Conservation (phyloP, 2,113 vertebrate genomes). For the Herpetotheres cachinnans region DNA sequence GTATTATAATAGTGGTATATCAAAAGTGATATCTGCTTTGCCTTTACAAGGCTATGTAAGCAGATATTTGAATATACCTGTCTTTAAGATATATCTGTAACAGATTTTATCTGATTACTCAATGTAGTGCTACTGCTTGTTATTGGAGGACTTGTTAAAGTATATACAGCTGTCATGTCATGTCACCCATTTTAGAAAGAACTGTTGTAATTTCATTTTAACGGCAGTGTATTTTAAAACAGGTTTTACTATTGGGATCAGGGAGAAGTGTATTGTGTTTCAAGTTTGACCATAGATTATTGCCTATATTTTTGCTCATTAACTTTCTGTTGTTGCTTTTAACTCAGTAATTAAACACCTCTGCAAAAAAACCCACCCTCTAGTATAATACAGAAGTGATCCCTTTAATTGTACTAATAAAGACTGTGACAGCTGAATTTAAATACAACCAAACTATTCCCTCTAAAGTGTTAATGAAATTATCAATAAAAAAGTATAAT, state of each 20-base stretch:
- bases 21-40: not conserved
- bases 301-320: not conserved
- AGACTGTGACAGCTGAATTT: constrained; percentile 47
- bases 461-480: constrained; percentile 71
- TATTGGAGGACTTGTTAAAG: not conserved
- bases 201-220: constrained; percentile 9
- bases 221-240: not conserved
- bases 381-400: constrained; percentile 36
- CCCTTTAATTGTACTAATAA: constrained; percentile 44
- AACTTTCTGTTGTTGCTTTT: constrained; percentile 38
- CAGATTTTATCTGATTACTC: not conserved
- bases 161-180: not conserved
- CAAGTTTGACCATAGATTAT: not conserved
- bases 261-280: not conserved
- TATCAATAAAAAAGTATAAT: constrained; percentile 81
- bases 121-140: not conserved
- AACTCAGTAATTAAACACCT: constrained; percentile 20
- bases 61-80: not conserved
- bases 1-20: not conserved
- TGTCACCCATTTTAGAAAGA: not conserved
- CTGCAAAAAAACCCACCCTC: not conserved
- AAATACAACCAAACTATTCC: constrained; percentile 47
- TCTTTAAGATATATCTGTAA: not conserved
- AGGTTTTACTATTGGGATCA: not conserved
- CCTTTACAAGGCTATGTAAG: not conserved